Base-by-base conservation (phyloP, 2,888 invertebrate species). In the Lypha dubia region DNA sequence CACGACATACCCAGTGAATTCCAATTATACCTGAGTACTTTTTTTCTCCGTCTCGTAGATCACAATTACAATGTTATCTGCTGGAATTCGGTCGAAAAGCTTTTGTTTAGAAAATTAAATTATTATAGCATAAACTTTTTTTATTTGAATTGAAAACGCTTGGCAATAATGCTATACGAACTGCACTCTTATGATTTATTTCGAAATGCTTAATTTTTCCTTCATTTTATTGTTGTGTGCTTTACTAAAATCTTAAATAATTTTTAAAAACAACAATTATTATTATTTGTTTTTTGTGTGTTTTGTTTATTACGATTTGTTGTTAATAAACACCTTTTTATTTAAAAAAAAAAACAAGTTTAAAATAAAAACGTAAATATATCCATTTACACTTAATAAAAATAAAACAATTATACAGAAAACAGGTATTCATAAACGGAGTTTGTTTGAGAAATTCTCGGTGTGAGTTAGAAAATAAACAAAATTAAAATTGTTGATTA, bases 361-460 rank as follows among this genome's bases (percentile, higher is more conserved):
- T 9, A 67, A 35, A 20, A 22, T 15, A 3, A 22, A 51, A 15
- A 53, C 24, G 3, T 53, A 15, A 32, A 15, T n/a, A n/a, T n/a
- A n/a, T n/a, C n/a, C n/a, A n/a, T 13, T 35, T 41, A 53, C 68
- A 68, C 24, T n/a, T 20, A 49, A 13, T n/a, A n/a, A 3, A n/a
- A 68, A 22, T 68, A 56, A 58, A 28, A 44, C 20, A 58, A 28
- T 20, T 58, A 44, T 8, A 38, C 9, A 28, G 5, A 44, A 60
- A 46, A 44, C 35, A 8, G 9, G 6, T 8, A 17, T 49, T 49
- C 17, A 49, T 20, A 1, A n/a, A 22, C 11, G 7, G 15, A 24
- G 28, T 60, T 28, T 20, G 28, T 58, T 58, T 71, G 32, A 44
- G 60, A 32, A 73, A 60, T 73, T 60, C 71, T 60, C 46, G 32